Evolutionary conservation across 2,113 vertebrate species (phyloP).

Genomic region (Recurvirostra avosetta): DNA sequence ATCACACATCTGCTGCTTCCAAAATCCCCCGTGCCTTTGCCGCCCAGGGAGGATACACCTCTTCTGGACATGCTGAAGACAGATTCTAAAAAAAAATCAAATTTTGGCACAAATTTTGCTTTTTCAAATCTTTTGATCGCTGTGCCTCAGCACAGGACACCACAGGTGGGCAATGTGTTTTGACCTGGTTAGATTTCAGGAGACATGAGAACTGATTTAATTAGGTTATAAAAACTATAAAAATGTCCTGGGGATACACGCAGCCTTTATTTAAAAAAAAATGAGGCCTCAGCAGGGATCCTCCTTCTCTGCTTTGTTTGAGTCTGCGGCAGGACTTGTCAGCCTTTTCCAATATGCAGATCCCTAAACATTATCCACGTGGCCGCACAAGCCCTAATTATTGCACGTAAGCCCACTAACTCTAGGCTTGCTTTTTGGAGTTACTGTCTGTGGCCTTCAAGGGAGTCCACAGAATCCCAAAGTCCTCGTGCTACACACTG

Average conservation of each 20-base stretch:
- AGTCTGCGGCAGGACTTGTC: background rate
- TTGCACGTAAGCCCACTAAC: background rate
- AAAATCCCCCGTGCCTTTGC: background rate
- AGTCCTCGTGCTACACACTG: background rate
- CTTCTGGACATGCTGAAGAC: background rate
- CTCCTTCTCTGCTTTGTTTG: background rate
- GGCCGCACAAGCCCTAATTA: background rate
- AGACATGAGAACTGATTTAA: background rate
- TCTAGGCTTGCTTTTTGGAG: background rate
- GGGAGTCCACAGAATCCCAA: background rate
- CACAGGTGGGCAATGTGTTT: background rate
- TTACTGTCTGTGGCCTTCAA: background rate
- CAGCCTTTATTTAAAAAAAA: background rate
- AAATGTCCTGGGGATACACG: background rate
- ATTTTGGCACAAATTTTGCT: background rate
- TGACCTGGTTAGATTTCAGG: background rate
- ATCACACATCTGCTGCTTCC: background rate
- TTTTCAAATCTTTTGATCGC: background rate
- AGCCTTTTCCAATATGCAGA: background rate
- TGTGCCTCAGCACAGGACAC: background rate
- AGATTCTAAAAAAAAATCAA: background rate
- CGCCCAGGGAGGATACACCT: fast-evolving
- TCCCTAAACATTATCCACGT: background rate
- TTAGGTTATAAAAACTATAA: background rate
- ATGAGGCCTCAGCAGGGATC: background rate